phyloP scores from a whole-genome alignment of 1,140 invertebrate genomes.

The Bradysia coprophila region DNA sequence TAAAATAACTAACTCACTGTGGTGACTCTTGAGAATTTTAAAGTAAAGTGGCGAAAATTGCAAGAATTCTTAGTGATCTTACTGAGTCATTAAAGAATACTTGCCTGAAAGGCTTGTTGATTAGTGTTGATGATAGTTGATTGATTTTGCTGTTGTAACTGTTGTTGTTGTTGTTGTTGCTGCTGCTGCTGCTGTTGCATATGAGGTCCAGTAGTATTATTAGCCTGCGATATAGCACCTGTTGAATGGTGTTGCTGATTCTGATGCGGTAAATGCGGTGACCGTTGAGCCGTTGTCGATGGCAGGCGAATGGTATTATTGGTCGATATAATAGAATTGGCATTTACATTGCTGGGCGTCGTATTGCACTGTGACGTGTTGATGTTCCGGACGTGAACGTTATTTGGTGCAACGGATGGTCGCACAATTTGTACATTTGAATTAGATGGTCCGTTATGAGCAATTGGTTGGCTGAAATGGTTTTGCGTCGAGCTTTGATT shows the following conservation, averaged over 20 bases:
- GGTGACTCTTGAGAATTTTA: too few species aligned
- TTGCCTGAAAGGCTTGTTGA: too few species aligned
- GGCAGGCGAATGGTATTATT: not conserved
- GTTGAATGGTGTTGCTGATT: not conserved
- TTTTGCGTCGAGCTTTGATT: not conserved
- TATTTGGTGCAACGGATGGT: not conserved
- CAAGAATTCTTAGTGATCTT: too few species aligned
- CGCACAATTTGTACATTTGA: not conserved
- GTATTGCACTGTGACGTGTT: not conserved
- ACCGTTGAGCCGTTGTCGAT: not conserved
- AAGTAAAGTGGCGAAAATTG: too few species aligned
- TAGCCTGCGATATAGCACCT: slow-evolving; percentile 2
- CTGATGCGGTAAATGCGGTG: not conserved
- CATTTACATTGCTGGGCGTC: too few species aligned
- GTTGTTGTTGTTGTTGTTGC: slow-evolving; percentile 13
- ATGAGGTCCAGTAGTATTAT: not conserved
- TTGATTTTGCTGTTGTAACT: slow-evolving; percentile 2
- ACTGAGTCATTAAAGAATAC: too few species aligned
- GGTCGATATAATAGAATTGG: too few species aligned
- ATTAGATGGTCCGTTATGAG: not conserved
- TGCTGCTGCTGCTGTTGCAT: slow-evolving; percentile 4
- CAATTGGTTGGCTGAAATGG: not conserved
- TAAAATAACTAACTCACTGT: too few species aligned
- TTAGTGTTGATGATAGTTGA: slow-evolving; percentile 9
- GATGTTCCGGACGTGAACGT: not conserved